These are phyloP conservation scores for Liolophura sinensis DNA, from an alignment of 1,140 invertebrate species.

Conservation along the genomic window DNA sequence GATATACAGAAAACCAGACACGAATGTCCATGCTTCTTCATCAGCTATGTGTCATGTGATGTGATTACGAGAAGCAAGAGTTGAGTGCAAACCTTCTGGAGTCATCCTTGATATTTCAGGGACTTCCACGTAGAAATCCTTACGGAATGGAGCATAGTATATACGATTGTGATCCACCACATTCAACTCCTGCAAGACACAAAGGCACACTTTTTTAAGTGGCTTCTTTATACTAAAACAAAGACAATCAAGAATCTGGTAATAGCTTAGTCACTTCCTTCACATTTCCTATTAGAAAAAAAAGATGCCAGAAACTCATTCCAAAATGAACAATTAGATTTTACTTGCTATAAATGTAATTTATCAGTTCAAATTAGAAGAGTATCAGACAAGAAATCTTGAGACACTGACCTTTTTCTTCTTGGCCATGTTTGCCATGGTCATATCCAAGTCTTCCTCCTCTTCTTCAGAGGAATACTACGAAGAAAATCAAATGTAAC, in stretches of 20 bases:
- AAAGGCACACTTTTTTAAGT: not conserved
- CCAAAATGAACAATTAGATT: no score
- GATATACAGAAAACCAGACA: no score
- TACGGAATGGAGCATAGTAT: slow-evolving; percentile 85
- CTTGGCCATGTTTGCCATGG: slow-evolving; percentile 77
- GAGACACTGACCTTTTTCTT: slow-evolving; percentile 51
- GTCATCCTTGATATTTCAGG: slow-evolving; percentile 90
- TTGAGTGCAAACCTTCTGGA: slow-evolving; percentile 64
- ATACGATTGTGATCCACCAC: slow-evolving; percentile 65
- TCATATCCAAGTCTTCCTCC: slow-evolving; percentile 86
- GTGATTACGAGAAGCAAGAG: no score
- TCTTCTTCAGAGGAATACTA: slow-evolving; percentile 96
- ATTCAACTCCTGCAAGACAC: slow-evolving; percentile 45
- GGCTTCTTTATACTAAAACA: no score
- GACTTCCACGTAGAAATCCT: slow-evolving; percentile 96
- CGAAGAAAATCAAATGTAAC: slow-evolving; percentile 27
- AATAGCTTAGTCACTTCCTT: no score
- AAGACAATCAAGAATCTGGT: no score
- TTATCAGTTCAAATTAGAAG: no score
- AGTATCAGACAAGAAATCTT: no score
- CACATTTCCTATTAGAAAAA: not conserved
- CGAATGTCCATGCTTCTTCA: no score
- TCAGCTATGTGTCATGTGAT: no score
- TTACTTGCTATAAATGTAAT: no score
- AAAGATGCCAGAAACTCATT: no score